Conservation (phyloP, 2,797 vertebrate genomes). For the Cryptoprocta ferox region DNA sequence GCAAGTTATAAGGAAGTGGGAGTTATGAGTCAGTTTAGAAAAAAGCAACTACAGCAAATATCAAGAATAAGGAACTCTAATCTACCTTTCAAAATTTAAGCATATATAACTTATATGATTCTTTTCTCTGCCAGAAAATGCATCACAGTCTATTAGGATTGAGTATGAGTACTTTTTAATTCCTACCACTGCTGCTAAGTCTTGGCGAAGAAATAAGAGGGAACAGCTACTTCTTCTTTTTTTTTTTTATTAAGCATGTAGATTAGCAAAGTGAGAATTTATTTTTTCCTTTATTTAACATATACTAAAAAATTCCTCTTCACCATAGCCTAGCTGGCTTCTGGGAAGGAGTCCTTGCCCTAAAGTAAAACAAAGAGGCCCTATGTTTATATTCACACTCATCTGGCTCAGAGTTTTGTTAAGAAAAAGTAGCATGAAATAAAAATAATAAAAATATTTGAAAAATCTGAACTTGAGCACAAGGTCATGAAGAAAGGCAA, state of each 20-base stretch:
- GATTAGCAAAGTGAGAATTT: slow-evolving; percentile 49
- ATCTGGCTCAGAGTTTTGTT: slow-evolving; percentile 40
- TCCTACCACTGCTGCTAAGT: background rate
- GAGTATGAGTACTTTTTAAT: slow-evolving; percentile 17
- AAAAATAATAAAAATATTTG: slow-evolving; percentile 63
- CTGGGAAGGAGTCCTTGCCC: slow-evolving; percentile 22
- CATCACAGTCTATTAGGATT: background rate
- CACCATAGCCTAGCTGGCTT: background rate
- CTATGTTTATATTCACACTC: background rate
- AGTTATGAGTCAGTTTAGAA: slow-evolving; percentile 14
- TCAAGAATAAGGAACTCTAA: background rate
- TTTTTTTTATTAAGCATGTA: slow-evolving; percentile 26
- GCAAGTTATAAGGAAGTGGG: background rate
- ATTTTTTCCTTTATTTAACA: slow-evolving; percentile 21
- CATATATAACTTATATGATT: background rate
- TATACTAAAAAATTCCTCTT: slow-evolving; percentile 38
- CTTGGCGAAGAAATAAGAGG: background rate
- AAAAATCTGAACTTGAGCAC: slow-evolving; percentile 53
- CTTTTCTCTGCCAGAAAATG: slow-evolving; percentile 46
- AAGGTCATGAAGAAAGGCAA: slow-evolving; percentile 49
- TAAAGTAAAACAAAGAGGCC: slow-evolving; percentile 64
- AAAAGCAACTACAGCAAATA: background rate
- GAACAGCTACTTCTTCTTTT: slow-evolving; percentile 14
- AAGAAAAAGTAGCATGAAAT: slow-evolving; percentile 40
- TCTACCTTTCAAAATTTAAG: slow-evolving; percentile 46